phyloP scores from a whole-genome alignment of 2,113 vertebrate genomes.

The Enhydra lutris region DNA sequence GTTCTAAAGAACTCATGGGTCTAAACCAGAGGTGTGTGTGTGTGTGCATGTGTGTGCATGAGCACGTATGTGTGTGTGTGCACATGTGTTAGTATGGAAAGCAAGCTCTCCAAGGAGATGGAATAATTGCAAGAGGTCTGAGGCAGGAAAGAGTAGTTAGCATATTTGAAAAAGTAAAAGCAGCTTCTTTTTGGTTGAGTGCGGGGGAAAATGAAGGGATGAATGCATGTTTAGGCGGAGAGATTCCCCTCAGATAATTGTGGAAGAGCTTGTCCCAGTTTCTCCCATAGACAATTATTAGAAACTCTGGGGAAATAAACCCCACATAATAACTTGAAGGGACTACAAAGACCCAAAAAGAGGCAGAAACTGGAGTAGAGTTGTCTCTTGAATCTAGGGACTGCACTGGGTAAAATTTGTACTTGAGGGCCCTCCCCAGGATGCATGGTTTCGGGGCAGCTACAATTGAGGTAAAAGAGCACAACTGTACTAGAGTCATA shows the following conservation, averaged over 20 bases:
- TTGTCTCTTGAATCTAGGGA: neutral
- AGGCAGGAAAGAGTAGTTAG: neutral
- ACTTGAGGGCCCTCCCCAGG: neutral
- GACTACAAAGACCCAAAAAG: neutral
- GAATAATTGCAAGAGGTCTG: neutral
- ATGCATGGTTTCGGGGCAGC: neutral
- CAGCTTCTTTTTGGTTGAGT: neutral
- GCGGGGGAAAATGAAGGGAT: neutral
- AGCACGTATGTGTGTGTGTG: neutral
- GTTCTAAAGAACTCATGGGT: neutral
- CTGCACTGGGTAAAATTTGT: neutral
- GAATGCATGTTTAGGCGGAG: neutral
- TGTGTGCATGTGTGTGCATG: neutral
- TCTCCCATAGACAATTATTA: neutral
- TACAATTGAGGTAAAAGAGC: neutral
- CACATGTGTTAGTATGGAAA: neutral
- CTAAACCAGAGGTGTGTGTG: neutral
- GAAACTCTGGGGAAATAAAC: neutral
- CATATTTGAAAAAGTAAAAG: neutral
- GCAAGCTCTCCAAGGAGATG: neutral
- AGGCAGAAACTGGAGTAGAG: neutral
- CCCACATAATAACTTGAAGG: neutral
- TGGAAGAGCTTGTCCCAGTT: neutral
- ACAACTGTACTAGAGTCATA: neutral
- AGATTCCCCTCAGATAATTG: neutral